phyloP scores from a whole-genome alignment of 2,113 vertebrate genomes.

The Triplophysa dalaica region DNA sequence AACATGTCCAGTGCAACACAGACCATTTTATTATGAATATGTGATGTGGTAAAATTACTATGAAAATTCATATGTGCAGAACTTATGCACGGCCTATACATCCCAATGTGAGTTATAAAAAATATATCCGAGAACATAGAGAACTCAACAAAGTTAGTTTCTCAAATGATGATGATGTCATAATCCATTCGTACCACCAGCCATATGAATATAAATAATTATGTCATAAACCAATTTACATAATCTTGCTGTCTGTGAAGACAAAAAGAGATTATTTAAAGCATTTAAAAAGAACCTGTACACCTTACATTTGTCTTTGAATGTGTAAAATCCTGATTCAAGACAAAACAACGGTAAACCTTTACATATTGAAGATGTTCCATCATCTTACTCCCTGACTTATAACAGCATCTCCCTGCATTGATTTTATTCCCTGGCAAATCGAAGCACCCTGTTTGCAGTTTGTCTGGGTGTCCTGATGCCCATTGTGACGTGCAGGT shows the following conservation, averaged over 20 bases:
- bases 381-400: neutral
- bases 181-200: neutral
- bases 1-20: conserved; percentile 2
- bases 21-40: neutral
- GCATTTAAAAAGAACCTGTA: too few species aligned
- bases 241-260: too few species aligned
- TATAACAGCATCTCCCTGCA: conserved; percentile 16
- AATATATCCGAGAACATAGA: too few species aligned
- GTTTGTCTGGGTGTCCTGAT: conserved; percentile 37
- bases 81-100: neutral
- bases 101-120: too few species aligned
- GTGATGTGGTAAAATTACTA: neutral
- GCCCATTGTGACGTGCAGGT: conserved; percentile 41
- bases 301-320: too few species aligned
- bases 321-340: too few species aligned
- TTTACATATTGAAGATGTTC: neutral
- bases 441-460: conserved; percentile 19
- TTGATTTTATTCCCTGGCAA: neutral
- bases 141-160: neutral
- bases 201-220: too few species aligned
- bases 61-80: neutral
- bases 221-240: too few species aligned
- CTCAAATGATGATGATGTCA: neutral
- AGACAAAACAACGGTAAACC: too few species aligned
- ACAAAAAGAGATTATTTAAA: too few species aligned